Base-by-base conservation (phyloP, 2,888 invertebrate genomes). In the Glyphotaelius pellucidus region DNA sequence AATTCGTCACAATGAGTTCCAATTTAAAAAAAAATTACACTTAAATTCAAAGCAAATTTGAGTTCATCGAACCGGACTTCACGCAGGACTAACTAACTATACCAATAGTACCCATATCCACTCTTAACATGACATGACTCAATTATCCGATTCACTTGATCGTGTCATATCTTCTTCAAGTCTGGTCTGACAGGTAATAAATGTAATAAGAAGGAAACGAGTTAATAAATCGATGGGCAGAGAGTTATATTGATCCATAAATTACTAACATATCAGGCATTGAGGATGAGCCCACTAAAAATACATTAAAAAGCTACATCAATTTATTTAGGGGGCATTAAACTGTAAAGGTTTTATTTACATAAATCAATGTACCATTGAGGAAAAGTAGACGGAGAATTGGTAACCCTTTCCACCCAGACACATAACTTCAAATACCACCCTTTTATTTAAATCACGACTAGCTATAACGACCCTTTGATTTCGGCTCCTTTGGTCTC, bases 201-300 rank as follows among this genome's bases (percentile, higher is more conserved):
- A 83, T 83, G 25, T 83, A 35, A 67, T 5, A 83, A 31, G 83
- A 83, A 31, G 83, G 83, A 19, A 83, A 83, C 83, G 83, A 83
- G 83, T 25, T 25, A 35, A 83, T 83, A 83, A 83, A 83, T 83
- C 38, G 83, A 83, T 83, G 35, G 35, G 31, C 32, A 35, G 31
- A 83, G 35, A 83, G 83, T 7, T 83, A 35, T 35, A 67, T 67
- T 67, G 35, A 32, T 83, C 32, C 32, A 35, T 25, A 35, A 83
- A 32, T 83, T 83, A 32, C 35, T 35, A 35, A 83, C 83, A 83
- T 83, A 83, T 35, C 83, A 83, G 35, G 83, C 83, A 35, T 32
- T 15, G 83, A 83, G 67, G n/a, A 67, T 25, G 67, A 67, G n/a
- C 25, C 52, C 67, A 67, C 25, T 67, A 67, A n/a, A 67, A 67